phyloP scores from a whole-genome alignment of 2,113 vertebrate species.

The Elaphurus davidianus region DNA sequence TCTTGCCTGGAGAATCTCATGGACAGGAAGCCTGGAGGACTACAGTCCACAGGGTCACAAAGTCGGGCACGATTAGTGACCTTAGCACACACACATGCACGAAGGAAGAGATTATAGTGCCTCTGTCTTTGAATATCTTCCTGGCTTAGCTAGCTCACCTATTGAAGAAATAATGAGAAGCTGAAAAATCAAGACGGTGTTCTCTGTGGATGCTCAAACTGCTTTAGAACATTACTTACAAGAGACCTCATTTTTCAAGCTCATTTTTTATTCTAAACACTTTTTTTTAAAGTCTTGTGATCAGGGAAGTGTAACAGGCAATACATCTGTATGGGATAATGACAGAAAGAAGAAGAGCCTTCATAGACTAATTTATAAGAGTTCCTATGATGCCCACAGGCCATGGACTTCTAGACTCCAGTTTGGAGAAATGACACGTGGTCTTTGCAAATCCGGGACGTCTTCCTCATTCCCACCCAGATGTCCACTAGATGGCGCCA shows the following conservation, averaged over 20 bases:
- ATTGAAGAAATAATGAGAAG: not conserved
- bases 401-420: not conserved
- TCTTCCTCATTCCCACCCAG: not conserved
- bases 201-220: not conserved
- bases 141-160: not conserved
- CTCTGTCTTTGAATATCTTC: not conserved
- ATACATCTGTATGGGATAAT: not conserved
- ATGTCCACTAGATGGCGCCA: not conserved
- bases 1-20: not conserved
- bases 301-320: not conserved
- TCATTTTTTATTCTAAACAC: not conserved
- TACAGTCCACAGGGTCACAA: not conserved
- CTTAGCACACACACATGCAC: not conserved
- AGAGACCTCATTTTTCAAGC: not conserved
- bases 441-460: not conserved
- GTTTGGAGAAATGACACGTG: not conserved
- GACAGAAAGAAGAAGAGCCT: not conserved
- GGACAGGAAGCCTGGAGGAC: not conserved
- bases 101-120: not conserved
- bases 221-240: not conserved
- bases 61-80: not conserved
- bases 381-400: not conserved
- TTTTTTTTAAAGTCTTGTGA: not conserved
- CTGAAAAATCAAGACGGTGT: not conserved
- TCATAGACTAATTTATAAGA: not conserved